These are phyloP conservation scores for Lepisosteus oculatus DNA, from an alignment of 2,113 vertebrate genomes.

Conservation along the genomic window DNA sequence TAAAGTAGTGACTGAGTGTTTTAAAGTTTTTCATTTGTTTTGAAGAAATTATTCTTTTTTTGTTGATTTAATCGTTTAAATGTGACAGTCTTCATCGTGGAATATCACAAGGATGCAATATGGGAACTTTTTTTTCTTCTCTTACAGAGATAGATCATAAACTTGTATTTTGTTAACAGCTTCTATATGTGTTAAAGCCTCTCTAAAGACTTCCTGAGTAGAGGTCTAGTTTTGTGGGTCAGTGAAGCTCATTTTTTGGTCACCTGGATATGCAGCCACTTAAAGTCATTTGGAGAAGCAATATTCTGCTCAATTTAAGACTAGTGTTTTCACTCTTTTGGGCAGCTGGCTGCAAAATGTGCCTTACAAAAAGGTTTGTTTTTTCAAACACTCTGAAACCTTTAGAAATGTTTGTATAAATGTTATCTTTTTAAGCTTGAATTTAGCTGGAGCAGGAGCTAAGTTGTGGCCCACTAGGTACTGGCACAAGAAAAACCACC, in stretches of 20 bases:
- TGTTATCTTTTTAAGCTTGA: slow-evolving; percentile 25
- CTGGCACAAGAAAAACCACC: background rate
- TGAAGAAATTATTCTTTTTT: no score
- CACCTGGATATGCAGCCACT: slow-evolving; percentile 17
- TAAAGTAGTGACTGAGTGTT: no score
- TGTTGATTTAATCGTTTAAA: no score
- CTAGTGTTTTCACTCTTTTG: slow-evolving; percentile 23
- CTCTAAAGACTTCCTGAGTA: slow-evolving; percentile 20
- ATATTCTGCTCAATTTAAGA: slow-evolving; percentile 34
- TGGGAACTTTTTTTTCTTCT: background rate
- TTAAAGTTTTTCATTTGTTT: no score
- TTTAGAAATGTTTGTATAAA: slow-evolving; percentile 24
- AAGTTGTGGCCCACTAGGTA: background rate
- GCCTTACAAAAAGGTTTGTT: slow-evolving; percentile 7
- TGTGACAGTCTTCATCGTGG: no score
- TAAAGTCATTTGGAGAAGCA: slow-evolving; percentile 30
- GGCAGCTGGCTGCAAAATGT: slow-evolving; percentile 26
- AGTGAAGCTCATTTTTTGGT: slow-evolving; percentile 18
- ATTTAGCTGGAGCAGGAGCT: slow-evolving; percentile 8
- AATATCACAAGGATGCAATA: no score
- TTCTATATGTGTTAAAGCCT: slow-evolving; percentile 14
- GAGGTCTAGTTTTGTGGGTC: slow-evolving; percentile 18
- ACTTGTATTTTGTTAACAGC: slow-evolving; percentile 5
- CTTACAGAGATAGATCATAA: slow-evolving; percentile 5
- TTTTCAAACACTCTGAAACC: slow-evolving; percentile 16